Evolutionary conservation across 2,888 invertebrate genomes (phyloP).

Genomic region (Eubasilissa splendida): DNA sequence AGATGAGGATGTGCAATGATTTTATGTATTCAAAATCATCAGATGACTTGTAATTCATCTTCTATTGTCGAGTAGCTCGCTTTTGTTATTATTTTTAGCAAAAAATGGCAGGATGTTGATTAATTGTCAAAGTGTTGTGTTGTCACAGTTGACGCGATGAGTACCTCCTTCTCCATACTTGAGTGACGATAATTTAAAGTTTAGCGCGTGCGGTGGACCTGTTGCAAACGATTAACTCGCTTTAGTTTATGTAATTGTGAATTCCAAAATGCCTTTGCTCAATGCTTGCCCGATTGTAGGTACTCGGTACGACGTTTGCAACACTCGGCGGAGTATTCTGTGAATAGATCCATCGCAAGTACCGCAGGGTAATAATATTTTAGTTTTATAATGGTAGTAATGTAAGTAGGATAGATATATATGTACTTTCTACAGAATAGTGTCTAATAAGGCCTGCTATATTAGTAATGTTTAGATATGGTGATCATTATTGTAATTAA

Average conservation of each 20-base stretch:
- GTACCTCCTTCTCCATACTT: not conserved
- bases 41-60: too few species aligned
- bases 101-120: too few species aligned
- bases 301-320: not conserved
- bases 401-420: not conserved
- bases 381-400: not conserved
- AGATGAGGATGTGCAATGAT: too few species aligned
- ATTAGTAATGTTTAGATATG: not conserved
- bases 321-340: too few species aligned
- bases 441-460: not conserved
- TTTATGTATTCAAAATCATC: too few species aligned
- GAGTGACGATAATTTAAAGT: not conserved
- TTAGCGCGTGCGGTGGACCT: not conserved
- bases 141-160: not conserved
- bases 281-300: not conserved
- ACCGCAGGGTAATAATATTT: not conserved
- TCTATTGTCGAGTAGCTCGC: too few species aligned
- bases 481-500: too few species aligned
- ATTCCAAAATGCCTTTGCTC: constrained; percentile 16
- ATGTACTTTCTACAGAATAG: not conserved
- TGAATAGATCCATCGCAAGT: too few species aligned
- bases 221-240: not conserved
- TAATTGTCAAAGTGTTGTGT: too few species aligned
- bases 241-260: not conserved
- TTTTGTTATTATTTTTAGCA: too few species aligned